These are phyloP conservation scores for Conchocele bisecta DNA, from an alignment of 2,888 invertebrate species.

Conservation along the genomic window DNA sequence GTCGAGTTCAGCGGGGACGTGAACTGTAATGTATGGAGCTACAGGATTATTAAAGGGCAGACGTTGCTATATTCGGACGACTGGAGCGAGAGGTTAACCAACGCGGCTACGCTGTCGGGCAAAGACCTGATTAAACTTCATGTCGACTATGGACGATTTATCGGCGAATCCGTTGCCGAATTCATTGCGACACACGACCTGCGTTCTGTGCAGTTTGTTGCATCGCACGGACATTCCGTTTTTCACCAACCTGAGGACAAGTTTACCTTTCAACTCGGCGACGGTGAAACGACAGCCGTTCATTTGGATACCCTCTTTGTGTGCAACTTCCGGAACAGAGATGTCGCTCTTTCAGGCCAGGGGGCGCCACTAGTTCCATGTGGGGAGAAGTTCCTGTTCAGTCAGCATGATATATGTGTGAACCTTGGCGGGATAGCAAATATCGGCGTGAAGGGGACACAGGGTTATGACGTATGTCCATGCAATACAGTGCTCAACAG, in stretches of 20 bases:
- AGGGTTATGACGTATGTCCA: constrained; percentile 75
- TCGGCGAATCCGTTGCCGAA: constrained; percentile 66
- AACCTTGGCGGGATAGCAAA: constrained; percentile 80
- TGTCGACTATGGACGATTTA: constrained; percentile 75
- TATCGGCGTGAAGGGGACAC: constrained; percentile 65
- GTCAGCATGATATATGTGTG: constrained; percentile 72
- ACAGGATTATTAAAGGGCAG: constrained; percentile 67
- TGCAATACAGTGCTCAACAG: constrained; percentile 77
- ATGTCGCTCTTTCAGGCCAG: constrained; percentile 78
- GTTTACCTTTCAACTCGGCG: constrained; percentile 78
- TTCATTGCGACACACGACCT: constrained; percentile 62
- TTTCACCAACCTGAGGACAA: constrained; percentile 77
- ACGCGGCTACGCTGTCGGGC: constrained; percentile 63
- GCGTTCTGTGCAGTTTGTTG: constrained; percentile 67
- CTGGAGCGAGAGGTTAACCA: constrained; percentile 67
- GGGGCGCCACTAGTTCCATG: constrained; percentile 79
- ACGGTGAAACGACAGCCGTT: constrained; percentile 75
- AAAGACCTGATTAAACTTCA: constrained; percentile 74
- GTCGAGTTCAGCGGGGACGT: constrained; percentile 76
- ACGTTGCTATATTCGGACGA: constrained; percentile 69
- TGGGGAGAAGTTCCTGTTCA: constrained; percentile 76
- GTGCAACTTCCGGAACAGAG: constrained; percentile 77
- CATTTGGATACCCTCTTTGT: constrained; percentile 71
- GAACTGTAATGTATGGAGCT: constrained; percentile 74
- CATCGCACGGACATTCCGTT: constrained; percentile 78